A percentile compares a stretch with the other conserved stretches of the same genome.
These are phyloP conservation scores for Stomatorhinus ivindoensis DNA, from an alignment of 2,113 vertebrate genomes.

Conservation along the genomic window DNA sequence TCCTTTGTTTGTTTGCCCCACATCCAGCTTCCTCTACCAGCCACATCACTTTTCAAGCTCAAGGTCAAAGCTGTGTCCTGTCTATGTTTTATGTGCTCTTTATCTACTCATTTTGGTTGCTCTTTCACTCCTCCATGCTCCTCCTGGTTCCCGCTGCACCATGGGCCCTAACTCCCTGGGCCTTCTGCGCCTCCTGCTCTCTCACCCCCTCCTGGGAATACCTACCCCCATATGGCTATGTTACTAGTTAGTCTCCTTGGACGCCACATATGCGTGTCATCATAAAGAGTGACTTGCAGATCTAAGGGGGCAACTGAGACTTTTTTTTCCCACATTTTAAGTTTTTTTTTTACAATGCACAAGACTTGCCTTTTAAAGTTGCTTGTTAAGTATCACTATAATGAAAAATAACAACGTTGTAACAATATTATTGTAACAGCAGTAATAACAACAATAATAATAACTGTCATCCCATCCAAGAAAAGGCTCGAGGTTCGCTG, in stretches of 20 bases:
- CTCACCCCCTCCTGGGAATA: not conserved
- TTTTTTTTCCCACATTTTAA: not conserved
- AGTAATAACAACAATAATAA: not conserved
- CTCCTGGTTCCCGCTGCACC: not conserved
- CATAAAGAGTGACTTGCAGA: not conserved
- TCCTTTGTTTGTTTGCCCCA: not conserved
- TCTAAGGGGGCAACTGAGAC: not conserved
- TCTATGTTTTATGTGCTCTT: not conserved
- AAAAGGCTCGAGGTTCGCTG: too few species aligned
- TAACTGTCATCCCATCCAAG: too few species aligned
- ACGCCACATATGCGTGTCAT: not conserved
- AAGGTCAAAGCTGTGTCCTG: slow-evolving; percentile 4
- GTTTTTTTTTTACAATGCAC: not conserved
- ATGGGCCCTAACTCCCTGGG: not conserved
- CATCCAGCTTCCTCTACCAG: not conserved
- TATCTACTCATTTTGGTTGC: not conserved
- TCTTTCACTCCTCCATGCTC: not conserved
- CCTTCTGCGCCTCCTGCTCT: not conserved
- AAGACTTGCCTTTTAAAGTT: not conserved
- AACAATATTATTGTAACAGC: too few species aligned
- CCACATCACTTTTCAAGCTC: not conserved
- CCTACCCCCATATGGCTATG: slow-evolving; percentile 10
- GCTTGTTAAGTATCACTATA: not conserved
- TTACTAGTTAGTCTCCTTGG: not conserved
- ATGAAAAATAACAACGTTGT: not conserved